Conservation (phyloP, 2,888 invertebrate species). For the Eristalis tenax region DNA sequence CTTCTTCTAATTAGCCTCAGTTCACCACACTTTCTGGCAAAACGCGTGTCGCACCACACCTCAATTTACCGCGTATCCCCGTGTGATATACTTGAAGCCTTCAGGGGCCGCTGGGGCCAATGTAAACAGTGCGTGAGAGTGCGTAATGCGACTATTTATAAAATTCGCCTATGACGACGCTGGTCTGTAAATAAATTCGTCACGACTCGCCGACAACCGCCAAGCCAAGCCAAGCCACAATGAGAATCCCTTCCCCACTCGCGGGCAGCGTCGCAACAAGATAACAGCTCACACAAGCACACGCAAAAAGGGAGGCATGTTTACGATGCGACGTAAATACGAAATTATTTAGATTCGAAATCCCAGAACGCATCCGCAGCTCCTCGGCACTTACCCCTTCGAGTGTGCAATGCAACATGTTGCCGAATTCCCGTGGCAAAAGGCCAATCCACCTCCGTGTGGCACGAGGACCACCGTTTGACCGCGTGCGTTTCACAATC, state of each 20-base stretch:
- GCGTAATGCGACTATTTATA: conserved; percentile 51
- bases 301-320: conserved; percentile 1
- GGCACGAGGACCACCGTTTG: conserved; percentile 2
- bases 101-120: not conserved
- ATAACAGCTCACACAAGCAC: not conserved
- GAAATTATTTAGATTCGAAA: conserved; percentile 15
- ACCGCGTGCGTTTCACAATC: conserved; percentile 44
- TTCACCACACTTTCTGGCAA: too few relatives aligned
- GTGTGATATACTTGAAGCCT: conserved; percentile 4
- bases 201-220: conserved; percentile 27
- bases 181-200: conserved; percentile 57
- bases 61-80: not conserved
- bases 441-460: not conserved
- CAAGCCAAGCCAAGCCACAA: not conserved
- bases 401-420: conserved; percentile 64
- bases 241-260: not conserved
- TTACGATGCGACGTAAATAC: conserved; percentile 47
- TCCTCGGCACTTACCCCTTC: not conserved
- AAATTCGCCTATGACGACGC: conserved; percentile 61
- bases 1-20: too few relatives aligned
- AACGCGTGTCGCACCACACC: not conserved
- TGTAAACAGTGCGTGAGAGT: conserved; percentile 48
- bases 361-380: conserved; percentile 31
- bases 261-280: not conserved
- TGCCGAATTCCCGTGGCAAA: conserved; percentile 30